Percentiles rank a stretch among this genome's conserved stretches.
Conservation (phyloP, 1,140 invertebrate species). For the Drosophila malerkotliana region DNA sequence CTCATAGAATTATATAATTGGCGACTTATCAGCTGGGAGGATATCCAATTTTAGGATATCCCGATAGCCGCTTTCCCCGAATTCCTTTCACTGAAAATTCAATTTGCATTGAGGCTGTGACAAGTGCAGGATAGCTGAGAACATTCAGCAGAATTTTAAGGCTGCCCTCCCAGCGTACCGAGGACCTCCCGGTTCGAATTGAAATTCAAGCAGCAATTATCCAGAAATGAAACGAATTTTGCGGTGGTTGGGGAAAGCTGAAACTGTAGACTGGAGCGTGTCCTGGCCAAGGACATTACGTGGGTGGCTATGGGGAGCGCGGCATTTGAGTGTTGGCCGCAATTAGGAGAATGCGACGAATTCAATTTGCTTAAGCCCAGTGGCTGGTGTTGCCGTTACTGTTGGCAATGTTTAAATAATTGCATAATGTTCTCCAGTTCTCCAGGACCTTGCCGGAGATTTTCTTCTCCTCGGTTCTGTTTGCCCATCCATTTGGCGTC, state of each 20-base stretch:
- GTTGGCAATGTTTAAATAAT: slow-evolving; percentile 68
- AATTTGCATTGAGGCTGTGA: slow-evolving; percentile 48
- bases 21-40: not conserved
- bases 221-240: slow-evolving; percentile 60
- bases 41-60: slow-evolving; percentile 27
- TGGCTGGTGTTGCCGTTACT: slow-evolving; percentile 29
- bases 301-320: slow-evolving; percentile 46
- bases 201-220: slow-evolving; percentile 82
- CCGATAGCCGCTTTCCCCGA: slow-evolving; percentile 12
- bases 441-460: slow-evolving; percentile 33
- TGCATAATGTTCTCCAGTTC: slow-evolving; percentile 57
- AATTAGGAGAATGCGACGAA: slow-evolving; percentile 71
- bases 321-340: slow-evolving; percentile 66
- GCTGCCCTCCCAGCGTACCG: not conserved
- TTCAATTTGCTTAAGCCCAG: slow-evolving; percentile 75
- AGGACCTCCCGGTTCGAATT: slow-evolving; percentile 57
- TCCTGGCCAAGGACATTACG: slow-evolving; percentile 52
- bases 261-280: slow-evolving; percentile 7
- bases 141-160: slow-evolving; percentile 34
- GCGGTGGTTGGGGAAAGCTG: slow-evolving; percentile 3
- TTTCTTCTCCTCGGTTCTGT: slow-evolving; percentile 17
- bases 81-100: slow-evolving; percentile 39
- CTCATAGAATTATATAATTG: not conserved
- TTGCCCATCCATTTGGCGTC: slow-evolving; percentile 40
- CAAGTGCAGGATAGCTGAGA: slow-evolving; percentile 41